phyloP scores from a whole-genome alignment of 2,113 vertebrate genomes.

The Xerus inauris region DNA sequence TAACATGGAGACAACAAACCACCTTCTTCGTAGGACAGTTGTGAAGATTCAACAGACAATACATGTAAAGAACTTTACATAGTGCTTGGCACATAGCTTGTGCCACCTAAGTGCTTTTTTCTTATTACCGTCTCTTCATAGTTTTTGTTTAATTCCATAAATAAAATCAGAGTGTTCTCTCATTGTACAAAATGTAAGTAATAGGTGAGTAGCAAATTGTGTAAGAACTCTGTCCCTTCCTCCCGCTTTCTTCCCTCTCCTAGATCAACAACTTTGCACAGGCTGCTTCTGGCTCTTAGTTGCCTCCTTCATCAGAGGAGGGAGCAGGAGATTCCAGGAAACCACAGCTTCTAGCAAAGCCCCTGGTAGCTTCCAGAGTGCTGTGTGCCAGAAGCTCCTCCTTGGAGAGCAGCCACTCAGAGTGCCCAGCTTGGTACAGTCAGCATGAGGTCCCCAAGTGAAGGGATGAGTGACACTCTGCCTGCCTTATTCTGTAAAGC shows the following conservation, averaged over 20 bases:
- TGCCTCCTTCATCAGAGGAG: not conserved
- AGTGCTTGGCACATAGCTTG: not conserved
- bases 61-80: not conserved
- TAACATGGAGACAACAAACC: not conserved
- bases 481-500: not conserved
- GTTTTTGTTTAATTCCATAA: not conserved
- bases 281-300: not conserved
- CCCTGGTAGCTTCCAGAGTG: not conserved
- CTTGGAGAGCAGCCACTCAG: not conserved
- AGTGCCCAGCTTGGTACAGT: rapidly evolving
- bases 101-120: not conserved
- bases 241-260: not conserved
- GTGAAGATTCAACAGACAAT: not conserved
- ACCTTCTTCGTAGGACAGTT: not conserved
- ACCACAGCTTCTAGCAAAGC: not conserved
- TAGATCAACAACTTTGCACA: not conserved
- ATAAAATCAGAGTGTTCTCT: not conserved
- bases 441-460: not conserved
- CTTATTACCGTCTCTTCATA: not conserved
- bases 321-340: not conserved
- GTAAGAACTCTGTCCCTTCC: not conserved
- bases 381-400: rapidly evolving
- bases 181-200: not conserved
- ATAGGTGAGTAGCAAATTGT: not conserved
- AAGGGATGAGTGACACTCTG: not conserved